Evolutionary conservation across 2,888 invertebrate genomes (phyloP).

Genomic region (Seira sanloemensis): DNA sequence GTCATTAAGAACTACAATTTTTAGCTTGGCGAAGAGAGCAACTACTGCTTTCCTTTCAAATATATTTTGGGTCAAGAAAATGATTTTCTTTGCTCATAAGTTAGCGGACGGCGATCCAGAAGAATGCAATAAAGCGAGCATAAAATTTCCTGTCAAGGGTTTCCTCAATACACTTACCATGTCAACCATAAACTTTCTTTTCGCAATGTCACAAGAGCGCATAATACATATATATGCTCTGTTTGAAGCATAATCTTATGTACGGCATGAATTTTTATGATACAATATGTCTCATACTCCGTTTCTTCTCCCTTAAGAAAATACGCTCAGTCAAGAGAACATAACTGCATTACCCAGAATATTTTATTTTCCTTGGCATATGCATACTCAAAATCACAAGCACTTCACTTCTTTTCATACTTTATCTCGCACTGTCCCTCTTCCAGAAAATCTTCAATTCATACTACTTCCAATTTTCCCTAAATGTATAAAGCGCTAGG

Average conservation of each 20-base stretch:
- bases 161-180: conserved; percentile 49
- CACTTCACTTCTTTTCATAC: not conserved
- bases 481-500: too few species aligned
- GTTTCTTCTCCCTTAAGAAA: not conserved
- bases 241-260: not conserved
- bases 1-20: too few species aligned
- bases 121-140: conserved; percentile 65
- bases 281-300: conserved; percentile 5
- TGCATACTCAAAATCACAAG: not conserved
- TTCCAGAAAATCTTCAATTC: too few species aligned
- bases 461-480: too few species aligned
- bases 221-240: not conserved
- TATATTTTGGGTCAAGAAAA: not conserved
- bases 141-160: conserved; percentile 65
- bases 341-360: conserved; percentile 37
- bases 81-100: not conserved
- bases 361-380: not conserved
- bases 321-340: conserved; percentile 14
- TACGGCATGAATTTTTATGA: conserved; percentile 31
- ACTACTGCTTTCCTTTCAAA: not conserved
- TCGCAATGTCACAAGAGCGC: not conserved
- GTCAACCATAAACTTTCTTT: conserved; percentile 41
- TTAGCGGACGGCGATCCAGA: not conserved
- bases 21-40: too few species aligned
- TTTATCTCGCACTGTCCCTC: too few species aligned